Conservation (phyloP, 2,113 vertebrate species). For the Tachysurus fulvidraco region DNA sequence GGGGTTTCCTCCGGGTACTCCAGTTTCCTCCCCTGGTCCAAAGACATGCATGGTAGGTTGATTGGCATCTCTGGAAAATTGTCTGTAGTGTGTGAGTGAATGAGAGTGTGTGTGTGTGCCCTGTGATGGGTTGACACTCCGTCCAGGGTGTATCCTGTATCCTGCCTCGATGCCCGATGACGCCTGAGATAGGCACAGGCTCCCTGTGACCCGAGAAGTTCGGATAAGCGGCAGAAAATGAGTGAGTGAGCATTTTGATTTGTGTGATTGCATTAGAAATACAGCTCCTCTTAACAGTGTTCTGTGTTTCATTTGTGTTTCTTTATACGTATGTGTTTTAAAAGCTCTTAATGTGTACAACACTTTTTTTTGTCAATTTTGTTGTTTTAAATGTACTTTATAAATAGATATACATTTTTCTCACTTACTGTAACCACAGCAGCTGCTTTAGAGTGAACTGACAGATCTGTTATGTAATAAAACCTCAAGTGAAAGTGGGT, state of each 20-base stretch:
- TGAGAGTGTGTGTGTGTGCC: too few species aligned
- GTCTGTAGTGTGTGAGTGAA: too few species aligned
- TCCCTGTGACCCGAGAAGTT: too few species aligned
- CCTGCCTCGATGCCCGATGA: too few species aligned
- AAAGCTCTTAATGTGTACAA: neutral
- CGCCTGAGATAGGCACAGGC: too few species aligned
- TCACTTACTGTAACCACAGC: neutral
- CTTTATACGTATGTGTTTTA: neutral
- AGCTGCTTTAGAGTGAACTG: neutral
- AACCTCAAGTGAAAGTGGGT: slow-evolving; percentile 4
- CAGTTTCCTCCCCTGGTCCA: too few species aligned
- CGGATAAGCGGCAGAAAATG: too few species aligned
- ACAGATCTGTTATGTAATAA: slow-evolving; percentile 19
- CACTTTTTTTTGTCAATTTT: neutral
- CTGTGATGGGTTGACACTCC: too few species aligned
- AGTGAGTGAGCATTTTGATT: slow-evolving; percentile 2
- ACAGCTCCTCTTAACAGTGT: neutral
- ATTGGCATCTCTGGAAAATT: too few species aligned
- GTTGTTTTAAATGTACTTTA: neutral
- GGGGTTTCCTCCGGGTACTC: too few species aligned
- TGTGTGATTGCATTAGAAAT: neutral
- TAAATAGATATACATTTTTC: neutral
- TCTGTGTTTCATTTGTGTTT: neutral
- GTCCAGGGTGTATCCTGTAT: too few species aligned
- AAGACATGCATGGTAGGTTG: too few species aligned